phyloP scores from a whole-genome alignment of 2,113 vertebrate genomes.

The Ailurus styani region DNA sequence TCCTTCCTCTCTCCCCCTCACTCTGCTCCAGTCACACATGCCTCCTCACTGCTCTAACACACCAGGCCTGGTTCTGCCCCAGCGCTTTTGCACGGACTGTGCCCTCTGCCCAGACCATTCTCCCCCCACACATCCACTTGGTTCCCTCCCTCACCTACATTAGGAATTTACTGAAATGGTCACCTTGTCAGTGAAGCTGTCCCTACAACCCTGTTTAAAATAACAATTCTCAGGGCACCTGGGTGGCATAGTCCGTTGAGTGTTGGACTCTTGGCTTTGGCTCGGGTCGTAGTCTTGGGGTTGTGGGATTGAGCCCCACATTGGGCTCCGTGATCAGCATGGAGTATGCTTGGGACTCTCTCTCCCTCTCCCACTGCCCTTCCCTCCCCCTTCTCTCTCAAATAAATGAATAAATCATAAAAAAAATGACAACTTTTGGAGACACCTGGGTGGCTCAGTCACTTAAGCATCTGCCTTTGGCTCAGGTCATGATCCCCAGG shows the following conservation, averaged over 20 bases:
- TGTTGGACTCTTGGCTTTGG: background rate
- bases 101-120: background rate
- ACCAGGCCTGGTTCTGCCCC: background rate
- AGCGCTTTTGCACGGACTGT: background rate
- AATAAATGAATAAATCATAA: background rate
- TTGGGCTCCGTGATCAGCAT: background rate
- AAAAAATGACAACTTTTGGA: background rate
- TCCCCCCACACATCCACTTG: background rate
- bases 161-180: background rate
- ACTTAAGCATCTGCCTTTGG: no score
- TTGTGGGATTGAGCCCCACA: background rate
- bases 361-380: background rate
- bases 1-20: background rate
- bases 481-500: no score
- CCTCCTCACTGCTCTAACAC: background rate
- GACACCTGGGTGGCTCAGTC: no score
- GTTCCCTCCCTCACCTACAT: background rate
- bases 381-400: background rate
- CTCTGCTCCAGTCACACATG: background rate
- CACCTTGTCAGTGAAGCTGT: background rate
- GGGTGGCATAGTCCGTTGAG: background rate
- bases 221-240: background rate
- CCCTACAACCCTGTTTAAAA: background rate
- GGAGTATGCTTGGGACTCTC: background rate
- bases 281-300: background rate